Evolutionary conservation across 2,888 invertebrate genomes (phyloP), one percentile per base, ranked within the genome.

Genomic region (Pomacea canaliculata): DNA sequence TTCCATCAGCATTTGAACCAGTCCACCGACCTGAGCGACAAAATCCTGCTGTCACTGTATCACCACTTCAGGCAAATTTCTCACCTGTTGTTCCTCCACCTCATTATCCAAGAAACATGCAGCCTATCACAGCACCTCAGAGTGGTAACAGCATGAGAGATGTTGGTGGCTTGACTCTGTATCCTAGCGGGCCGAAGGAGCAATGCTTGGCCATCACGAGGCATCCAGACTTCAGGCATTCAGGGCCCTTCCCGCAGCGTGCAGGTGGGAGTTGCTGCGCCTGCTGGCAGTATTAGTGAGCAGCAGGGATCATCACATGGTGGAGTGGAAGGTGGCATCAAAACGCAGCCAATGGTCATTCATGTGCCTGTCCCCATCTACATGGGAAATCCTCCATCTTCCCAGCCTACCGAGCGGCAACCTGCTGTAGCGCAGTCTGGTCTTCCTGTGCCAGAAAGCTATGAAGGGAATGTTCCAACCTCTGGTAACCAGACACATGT

Each of bases 1-100:
- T 77, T 37, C 80, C 80, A 59, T 82, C 85, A 66, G 87, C 84
- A 23, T 85, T 86, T 80, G 87, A 87, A 78, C 85, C 85, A 68
- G 83, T 85, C 19, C 83, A 83, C 59, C 77, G 83, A 71, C 85
- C 84, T 13, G 80, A 84, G 62, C 80, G 83, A 56, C 79, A 83
- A 70, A 80, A 81, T 56, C 84, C 83, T 12, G 37, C 76, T n/a
- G 4, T 10, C 27, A 12, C n/a, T 63, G n/a, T 9, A 10, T 10
- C 63, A 18, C 59, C 51, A 68, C 67, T 19, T 59, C 73, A 49
- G 59, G 67, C n/a, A 56, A 16, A 10, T 56, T 23, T 63, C 7
- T 1, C 27, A 27, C 63, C 63, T 23, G 16, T 19, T 16, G 63
- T 19, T 12, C 63, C 63, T 16, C 63, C 12, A 12, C 3, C 63